These are phyloP conservation scores for Heliconius hermathena DNA, from an alignment of 1,140 invertebrate genomes.

Conservation along the genomic window DNA sequence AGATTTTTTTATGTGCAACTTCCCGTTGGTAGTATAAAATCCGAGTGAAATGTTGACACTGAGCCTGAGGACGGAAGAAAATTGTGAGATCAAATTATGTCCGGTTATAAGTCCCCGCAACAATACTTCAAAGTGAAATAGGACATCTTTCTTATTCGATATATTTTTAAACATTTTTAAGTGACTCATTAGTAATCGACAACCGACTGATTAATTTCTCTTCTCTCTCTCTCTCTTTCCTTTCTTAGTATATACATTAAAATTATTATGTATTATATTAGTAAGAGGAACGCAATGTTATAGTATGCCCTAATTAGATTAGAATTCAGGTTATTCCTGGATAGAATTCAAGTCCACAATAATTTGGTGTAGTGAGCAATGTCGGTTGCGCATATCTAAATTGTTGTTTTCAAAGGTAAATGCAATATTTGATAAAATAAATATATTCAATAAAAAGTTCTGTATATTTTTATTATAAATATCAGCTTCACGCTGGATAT, in stretches of 20 bases:
- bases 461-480: background rate
- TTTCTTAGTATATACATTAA: background rate
- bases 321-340: background rate
- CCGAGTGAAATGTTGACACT: conserved; percentile 73
- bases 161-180: background rate
- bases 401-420: background rate
- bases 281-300: background rate
- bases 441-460: background rate
- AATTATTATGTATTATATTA: background rate
- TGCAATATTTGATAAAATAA: background rate
- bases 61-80: conserved; percentile 63
- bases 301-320: background rate
- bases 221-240: background rate
- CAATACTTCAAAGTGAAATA: conserved; percentile 55
- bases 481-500: too few species aligned
- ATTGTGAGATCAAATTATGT: conserved; percentile 75
- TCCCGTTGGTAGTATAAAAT: conserved; percentile 56
- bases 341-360: background rate
- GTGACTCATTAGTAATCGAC: background rate
- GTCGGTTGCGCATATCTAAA: background rate
- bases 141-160: conserved; percentile 7
- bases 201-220: background rate
- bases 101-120: conserved; percentile 56
- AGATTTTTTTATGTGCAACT: conserved; percentile 1
- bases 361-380: background rate